Percentiles rank a stretch among this genome's conserved stretches.
Conservation (phyloP, 2,888 invertebrate species). For the Erebia palarica region DNA sequence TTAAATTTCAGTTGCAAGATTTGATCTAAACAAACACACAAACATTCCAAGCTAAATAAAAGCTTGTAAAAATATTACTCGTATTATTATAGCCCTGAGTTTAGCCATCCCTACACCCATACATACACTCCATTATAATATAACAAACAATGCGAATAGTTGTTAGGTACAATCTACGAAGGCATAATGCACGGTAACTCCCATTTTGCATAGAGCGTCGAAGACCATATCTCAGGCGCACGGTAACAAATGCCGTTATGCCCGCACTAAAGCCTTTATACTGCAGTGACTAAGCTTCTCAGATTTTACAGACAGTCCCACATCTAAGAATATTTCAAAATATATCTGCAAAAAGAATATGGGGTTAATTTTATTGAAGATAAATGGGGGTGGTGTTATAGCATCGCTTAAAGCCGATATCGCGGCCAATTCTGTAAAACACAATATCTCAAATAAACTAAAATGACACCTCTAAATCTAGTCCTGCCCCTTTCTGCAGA, state of each 20-base stretch:
- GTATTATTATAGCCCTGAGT: too few species aligned
- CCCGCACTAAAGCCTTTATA: constrained; percentile 31
- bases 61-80: too few species aligned
- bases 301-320: constrained; percentile 5
- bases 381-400: too few species aligned
- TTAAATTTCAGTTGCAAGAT: too few species aligned
- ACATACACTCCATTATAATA: constrained; percentile 1
- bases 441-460: too few species aligned
- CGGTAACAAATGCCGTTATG: constrained; percentile 41
- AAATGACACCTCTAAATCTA: too few species aligned
- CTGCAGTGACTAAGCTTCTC: neutral
- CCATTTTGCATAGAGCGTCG: constrained; percentile 39
- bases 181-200: constrained; percentile 44
- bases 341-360: neutral
- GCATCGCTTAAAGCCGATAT: too few species aligned
- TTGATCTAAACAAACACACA: too few species aligned
- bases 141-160: constrained; percentile 31
- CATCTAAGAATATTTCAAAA: neutral
- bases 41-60: too few species aligned
- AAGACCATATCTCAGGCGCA: constrained; percentile 36
- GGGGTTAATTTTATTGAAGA: too few species aligned
- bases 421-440: too few species aligned
- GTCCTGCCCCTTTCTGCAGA: too few species aligned
- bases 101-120: neutral
- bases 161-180: constrained; percentile 28